Percentiles rank a stretch among this genome's conserved stretches.
phyloP scores from a whole-genome alignment of 2,888 invertebrate species.

The Hirtodrosophila cameraria region DNA sequence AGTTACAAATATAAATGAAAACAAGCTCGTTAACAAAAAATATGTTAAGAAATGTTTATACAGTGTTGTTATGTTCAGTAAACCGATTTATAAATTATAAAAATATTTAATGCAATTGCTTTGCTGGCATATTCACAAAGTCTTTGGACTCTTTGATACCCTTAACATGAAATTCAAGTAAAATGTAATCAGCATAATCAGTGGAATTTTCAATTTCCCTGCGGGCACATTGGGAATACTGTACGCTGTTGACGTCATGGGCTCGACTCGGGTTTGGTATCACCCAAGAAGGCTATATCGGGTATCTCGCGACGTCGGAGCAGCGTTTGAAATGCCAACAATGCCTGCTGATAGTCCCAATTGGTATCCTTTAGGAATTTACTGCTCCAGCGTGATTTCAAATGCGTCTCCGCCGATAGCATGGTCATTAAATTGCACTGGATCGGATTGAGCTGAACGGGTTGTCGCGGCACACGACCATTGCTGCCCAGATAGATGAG shows the following conservation, averaged over 20 bases:
- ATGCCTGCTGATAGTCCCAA: conserved; percentile 47
- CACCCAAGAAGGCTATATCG: conserved; percentile 28
- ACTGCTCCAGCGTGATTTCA: conserved; percentile 33
- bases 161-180: conserved; percentile 54
- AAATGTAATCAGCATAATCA: conserved; percentile 75
- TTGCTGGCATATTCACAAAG: background rate
- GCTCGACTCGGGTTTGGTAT: background rate
- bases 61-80: background rate
- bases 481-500: conserved; percentile 31
- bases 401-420: conserved; percentile 29
- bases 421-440: conserved; percentile 19
- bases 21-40: background rate
- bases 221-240: conserved; percentile 34
- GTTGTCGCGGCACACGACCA: conserved; percentile 5
- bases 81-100: conserved; percentile 4
- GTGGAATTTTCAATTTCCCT: conserved; percentile 61
- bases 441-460: conserved; percentile 1
- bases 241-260: conserved; percentile 17
- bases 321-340: conserved; percentile 37
- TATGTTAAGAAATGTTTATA: background rate
- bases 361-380: conserved; percentile 45
- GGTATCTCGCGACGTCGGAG: conserved; percentile 25
- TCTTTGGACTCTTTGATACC: conserved; percentile 7
- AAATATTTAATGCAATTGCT: background rate
- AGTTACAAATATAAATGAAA: no score